A percentile compares a stretch with the other conserved stretches of the same genome.
phyloP scores from a whole-genome alignment of 2,113 vertebrate species.

The Sceloporus undulatus region DNA sequence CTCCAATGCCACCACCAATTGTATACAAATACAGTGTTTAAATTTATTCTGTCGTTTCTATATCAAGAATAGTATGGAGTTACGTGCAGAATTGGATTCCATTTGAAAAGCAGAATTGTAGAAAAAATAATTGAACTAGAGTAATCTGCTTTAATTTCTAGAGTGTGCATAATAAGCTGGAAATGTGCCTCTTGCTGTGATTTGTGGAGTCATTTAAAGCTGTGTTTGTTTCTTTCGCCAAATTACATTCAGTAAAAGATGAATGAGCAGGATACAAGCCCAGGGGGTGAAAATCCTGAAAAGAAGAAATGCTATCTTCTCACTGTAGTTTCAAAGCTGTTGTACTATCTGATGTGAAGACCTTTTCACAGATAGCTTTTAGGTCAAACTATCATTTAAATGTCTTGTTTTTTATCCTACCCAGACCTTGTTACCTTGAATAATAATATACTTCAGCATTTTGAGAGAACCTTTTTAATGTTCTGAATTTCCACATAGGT shows the following conservation, averaged over 20 bases:
- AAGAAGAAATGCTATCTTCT: background rate
- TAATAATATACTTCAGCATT: background rate
- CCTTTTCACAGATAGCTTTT: background rate
- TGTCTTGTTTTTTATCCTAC: conserved; percentile 1
- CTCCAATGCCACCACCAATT: background rate
- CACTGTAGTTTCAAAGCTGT: background rate
- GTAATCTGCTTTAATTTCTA: background rate
- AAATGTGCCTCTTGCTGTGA: conserved; percentile 11
- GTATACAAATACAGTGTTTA: background rate
- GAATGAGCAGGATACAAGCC: background rate
- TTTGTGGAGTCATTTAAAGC: conserved; percentile 5
- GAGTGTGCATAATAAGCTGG: background rate
- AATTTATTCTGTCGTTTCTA: background rate
- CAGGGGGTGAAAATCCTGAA: background rate
- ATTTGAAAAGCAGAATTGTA: background rate
- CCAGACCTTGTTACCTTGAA: background rate
- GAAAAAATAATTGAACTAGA: background rate
- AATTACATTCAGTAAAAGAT: conserved; percentile 10
- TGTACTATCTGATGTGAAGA: conserved; percentile 1
- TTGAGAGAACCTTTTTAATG: background rate
- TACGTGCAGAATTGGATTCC: conserved; percentile 4
- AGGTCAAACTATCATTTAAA: background rate
- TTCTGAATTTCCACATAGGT: conserved; percentile 21
- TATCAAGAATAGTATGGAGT: conserved; percentile 3
- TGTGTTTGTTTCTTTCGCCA: background rate